These are phyloP conservation scores for Seira ritae DNA, from an alignment of 2,888 invertebrate genomes.

Conservation along the genomic window DNA sequence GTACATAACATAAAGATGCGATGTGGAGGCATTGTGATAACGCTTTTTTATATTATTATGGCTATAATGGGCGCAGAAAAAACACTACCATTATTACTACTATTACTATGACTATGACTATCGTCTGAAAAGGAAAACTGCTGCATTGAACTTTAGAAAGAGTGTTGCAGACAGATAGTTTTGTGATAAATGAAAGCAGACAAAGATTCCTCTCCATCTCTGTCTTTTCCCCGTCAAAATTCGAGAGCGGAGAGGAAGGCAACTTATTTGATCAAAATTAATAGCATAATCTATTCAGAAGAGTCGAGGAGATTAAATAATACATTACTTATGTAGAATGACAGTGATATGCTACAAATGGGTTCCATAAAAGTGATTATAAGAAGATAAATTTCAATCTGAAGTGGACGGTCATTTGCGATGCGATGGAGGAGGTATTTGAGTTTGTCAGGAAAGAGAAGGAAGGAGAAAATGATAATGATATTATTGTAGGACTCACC, in stretches of 20 bases:
- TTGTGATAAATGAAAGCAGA: conserved; percentile 2
- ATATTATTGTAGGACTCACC: no score
- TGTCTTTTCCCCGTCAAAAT: neutral
- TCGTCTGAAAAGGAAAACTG: neutral
- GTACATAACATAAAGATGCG: no score
- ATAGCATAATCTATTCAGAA: conserved; percentile 23
- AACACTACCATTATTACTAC: no score
- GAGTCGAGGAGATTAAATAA: conserved; percentile 39
- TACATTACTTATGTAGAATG: conserved; percentile 16
- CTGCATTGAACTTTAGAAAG: neutral
- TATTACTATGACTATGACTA: no score
- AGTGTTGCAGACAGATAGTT: neutral
- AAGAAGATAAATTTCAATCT: conserved; percentile 54
- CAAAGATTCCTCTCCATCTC: conserved; percentile 9
- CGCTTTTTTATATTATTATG: neutral
- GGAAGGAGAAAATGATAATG: no score
- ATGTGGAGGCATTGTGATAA: neutral
- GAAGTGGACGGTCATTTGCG: no score
- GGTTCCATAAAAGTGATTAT: conserved; percentile 52
- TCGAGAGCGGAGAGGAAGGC: neutral
- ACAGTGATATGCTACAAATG: conserved; percentile 45
- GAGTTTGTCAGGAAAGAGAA: no score
- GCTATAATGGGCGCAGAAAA: neutral
- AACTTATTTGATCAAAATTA: conserved; percentile 46
- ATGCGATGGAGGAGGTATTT: no score